Percentiles rank a stretch among this genome's conserved stretches.
Conservation (phyloP, 2,888 invertebrate genomes). For the Prenolepis imparis region DNA sequence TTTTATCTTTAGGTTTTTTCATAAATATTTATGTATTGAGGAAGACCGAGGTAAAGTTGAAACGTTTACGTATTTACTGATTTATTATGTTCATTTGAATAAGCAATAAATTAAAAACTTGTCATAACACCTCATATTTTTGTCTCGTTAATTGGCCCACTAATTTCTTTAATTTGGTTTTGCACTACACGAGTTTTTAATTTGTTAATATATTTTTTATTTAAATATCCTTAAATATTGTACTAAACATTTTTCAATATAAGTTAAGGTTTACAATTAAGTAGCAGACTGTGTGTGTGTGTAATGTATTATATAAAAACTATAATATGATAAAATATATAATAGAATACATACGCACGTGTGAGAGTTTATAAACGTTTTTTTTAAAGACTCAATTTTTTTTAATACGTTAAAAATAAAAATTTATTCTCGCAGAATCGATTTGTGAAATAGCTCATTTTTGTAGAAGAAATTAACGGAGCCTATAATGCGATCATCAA, state of each 20-base stretch:
- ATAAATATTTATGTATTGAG: too few relatives aligned
- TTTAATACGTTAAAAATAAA: neutral
- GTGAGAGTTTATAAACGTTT: neutral
- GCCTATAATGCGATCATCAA: constrained; percentile 83
- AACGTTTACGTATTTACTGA: too few relatives aligned
- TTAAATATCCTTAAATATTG: neutral
- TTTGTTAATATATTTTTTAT: too few relatives aligned
- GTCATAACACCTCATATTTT: too few relatives aligned
- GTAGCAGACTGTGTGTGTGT: neutral
- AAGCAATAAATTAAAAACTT: too few relatives aligned
- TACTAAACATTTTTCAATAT: neutral
- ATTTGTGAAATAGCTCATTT: constrained; percentile 7
- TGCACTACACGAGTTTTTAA: too few relatives aligned
- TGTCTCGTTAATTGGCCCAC: too few relatives aligned
- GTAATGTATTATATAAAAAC: neutral
- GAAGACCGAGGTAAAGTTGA: too few relatives aligned
- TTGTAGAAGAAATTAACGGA: constrained; percentile 77
- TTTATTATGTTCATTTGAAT: too few relatives aligned
- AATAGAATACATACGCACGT: neutral
- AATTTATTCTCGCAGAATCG: neutral
- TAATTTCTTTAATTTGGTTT: too few relatives aligned
- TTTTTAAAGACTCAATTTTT: neutral
- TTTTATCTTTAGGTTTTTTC: too few relatives aligned
- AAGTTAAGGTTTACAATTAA: neutral
- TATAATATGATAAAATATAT: neutral